Base-by-base conservation (phyloP, 2,888 invertebrate species). In the Drosophila nigritarsus region DNA sequence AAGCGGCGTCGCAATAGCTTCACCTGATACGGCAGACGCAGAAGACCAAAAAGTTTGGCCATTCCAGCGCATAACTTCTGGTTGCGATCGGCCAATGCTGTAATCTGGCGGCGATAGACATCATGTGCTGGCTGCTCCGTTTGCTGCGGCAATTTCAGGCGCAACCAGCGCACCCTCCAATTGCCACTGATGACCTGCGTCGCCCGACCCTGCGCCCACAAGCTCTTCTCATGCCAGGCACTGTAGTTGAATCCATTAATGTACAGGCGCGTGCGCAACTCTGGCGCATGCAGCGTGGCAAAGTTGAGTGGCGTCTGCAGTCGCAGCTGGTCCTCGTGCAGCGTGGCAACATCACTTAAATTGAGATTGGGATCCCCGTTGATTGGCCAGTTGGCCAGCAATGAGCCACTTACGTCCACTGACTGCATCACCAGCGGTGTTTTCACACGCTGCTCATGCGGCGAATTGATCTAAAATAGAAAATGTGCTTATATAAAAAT, bases 111-210 rank as follows among this genome's bases (percentile, higher is more conserved):
- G 0, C 83, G 77, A 55, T 67, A 63, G 9, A 78, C 15, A 2
- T 30, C 51, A 40, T 88, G 75, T 4, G 49, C n/a, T 1, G 48
- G 2, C 40, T 55, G 65, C 24, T 55, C 56, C 0, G 24, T 1
- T 9, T 7, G 40, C 15, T 61, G 60, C 0, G 74, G 74, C 24
- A 73, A 71, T 45, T 79, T 82, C 0, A 91, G 66, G 6, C 50
- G 80, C 34, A 91, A 66, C 64, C 78, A 70, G 40, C 82, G 78
- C 8, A 82, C 87, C 3, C 87, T 93, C 95, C 95, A 95, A 36
- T 93, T 92, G 7, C 94, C 94, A 13, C 89, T 90, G 8, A 95
- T 91, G 6, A 88, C 83, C 82, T 95, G 94, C 11, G 87, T 78
- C 0, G 88, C 40, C 4, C 90, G 80, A 0, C 90, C 87, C 5